These are phyloP conservation scores for Colletes latitarsis DNA, from an alignment of 1,140 invertebrate genomes.

Conservation along the genomic window DNA sequence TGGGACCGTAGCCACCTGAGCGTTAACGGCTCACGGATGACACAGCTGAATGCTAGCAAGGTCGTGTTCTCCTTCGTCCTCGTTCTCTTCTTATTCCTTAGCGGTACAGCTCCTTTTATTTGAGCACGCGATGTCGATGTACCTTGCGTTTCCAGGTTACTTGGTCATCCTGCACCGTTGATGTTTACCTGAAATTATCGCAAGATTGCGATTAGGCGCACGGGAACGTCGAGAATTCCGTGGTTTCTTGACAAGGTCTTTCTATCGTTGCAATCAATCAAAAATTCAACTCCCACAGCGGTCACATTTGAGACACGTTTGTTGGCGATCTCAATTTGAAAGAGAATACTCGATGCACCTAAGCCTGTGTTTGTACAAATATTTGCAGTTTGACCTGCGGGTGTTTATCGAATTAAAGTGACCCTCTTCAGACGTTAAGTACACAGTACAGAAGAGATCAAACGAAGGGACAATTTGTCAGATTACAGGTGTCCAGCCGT, in stretches of 20 bases:
- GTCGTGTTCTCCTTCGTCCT: constrained; percentile 69
- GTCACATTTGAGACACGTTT: no score
- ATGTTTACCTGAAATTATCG: constrained; percentile 44
- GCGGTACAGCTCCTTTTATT: constrained; percentile 75
- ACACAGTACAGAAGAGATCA: background rate
- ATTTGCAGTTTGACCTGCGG: background rate
- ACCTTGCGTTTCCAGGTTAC: constrained; percentile 74
- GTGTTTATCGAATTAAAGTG: background rate
- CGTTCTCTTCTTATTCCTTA: constrained; percentile 72
- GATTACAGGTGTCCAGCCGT: background rate
- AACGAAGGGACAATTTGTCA: background rate
- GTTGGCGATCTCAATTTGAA: no score
- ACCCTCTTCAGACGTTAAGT: background rate
- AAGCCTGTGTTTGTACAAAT: background rate
- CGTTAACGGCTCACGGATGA: constrained; percentile 80
- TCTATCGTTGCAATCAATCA: no score
- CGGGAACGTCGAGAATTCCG: no score
- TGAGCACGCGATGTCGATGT: constrained; percentile 66
- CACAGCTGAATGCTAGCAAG: constrained; percentile 78
- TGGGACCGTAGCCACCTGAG: constrained; percentile 71
- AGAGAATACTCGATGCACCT: no score
- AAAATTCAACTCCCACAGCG: no score
- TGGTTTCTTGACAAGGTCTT: background rate
- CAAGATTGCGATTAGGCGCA: background rate
- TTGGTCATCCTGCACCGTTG: constrained; percentile 70